Evolutionary conservation across 2,888 invertebrate species (phyloP).

Genomic region (Polydesmus complanatus): DNA sequence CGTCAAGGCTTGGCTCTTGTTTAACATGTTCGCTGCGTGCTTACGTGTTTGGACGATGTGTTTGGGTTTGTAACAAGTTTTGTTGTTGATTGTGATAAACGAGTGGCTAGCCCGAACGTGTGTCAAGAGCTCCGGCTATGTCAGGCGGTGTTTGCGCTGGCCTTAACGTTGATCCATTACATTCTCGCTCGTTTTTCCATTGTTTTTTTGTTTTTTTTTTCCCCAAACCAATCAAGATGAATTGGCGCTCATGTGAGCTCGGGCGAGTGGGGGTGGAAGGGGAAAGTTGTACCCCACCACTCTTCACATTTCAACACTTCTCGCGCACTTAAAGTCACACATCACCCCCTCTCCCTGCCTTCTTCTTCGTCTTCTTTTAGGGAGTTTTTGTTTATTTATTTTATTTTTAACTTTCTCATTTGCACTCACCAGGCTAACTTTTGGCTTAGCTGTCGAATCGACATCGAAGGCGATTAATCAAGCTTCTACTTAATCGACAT

Average conservation of each 20-base stretch:
- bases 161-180: background rate
- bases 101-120: background rate
- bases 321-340: no score
- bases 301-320: background rate
- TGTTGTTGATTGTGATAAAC: conserved; percentile 12
- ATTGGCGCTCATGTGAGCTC: background rate
- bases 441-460: no score
- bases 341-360: no score
- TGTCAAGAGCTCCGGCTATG: background rate
- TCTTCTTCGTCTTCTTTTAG: no score
- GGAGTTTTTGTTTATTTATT: no score
- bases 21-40: no score
- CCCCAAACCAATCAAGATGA: conserved; percentile 4
- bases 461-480: no score
- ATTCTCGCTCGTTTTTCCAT: background rate
- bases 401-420: no score
- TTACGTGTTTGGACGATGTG: background rate
- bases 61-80: background rate
- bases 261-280: background rate
- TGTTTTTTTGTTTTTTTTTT: conserved; percentile 1
- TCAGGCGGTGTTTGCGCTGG: background rate
- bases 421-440: no score
- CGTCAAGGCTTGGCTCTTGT: no score
- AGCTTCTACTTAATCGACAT: no score
- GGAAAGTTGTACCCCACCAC: background rate